phyloP scores from a whole-genome alignment of 2,797 vertebrate genomes.

The Acanthurus lineatus region DNA sequence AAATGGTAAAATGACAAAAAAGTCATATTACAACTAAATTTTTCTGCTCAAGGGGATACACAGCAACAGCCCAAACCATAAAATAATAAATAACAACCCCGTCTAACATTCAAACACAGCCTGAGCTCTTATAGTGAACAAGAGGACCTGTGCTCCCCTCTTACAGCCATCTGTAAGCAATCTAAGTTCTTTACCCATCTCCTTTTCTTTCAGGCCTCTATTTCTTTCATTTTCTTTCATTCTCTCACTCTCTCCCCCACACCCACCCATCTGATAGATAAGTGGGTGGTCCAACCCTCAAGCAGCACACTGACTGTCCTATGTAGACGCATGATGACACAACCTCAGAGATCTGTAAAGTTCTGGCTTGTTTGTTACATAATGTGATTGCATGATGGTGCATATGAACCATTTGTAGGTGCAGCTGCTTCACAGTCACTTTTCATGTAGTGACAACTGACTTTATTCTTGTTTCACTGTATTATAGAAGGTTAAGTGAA shows the following conservation, averaged over 20 bases:
- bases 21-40: no score
- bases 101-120: slow-evolving; percentile 17
- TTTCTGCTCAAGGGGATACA: no score
- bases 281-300: slow-evolving; percentile 48
- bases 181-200: slow-evolving; percentile 78
- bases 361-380: slow-evolving; percentile 25
- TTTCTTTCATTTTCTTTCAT: slow-evolving; percentile 33
- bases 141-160: slow-evolving; percentile 57
- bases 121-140: slow-evolving; percentile 53
- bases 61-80: no score
- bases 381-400: slow-evolving; percentile 24
- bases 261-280: slow-evolving; percentile 67
- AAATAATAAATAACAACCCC: no score
- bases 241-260: slow-evolving; percentile 36
- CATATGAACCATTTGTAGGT: background rate
- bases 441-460: background rate
- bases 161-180: slow-evolving; percentile 86
- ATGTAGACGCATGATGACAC: slow-evolving; percentile 19
- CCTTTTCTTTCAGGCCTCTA: slow-evolving; percentile 54
- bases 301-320: slow-evolving; percentile 18
- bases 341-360: slow-evolving; percentile 30
- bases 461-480: background rate
- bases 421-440: slow-evolving; percentile 9
- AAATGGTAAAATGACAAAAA: no score
- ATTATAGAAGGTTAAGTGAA: background rate